phyloP scores from a whole-genome alignment of 2,797 vertebrate species.

The Podarcis lilfordi region DNA sequence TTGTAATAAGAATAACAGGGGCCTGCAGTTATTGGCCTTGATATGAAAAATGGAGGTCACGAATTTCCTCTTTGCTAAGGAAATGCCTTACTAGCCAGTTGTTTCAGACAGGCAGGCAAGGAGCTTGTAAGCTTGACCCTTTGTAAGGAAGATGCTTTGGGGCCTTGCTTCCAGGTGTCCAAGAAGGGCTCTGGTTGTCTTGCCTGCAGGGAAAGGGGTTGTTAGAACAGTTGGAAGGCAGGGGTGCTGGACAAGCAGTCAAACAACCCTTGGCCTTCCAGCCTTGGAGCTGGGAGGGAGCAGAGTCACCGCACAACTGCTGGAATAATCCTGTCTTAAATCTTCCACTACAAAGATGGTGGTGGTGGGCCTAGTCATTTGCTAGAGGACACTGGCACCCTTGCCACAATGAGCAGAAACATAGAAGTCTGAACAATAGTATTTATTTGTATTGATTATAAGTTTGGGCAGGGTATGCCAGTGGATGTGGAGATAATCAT shows the following conservation, averaged over 20 bases:
- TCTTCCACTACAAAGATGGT: too few relatives aligned
- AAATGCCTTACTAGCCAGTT: not conserved
- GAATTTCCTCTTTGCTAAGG: not conserved
- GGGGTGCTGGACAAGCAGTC: not conserved
- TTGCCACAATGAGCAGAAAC: not conserved
- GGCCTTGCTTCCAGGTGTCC: too few relatives aligned
- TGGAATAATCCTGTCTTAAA: too few relatives aligned
- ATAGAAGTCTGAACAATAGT: too few relatives aligned
- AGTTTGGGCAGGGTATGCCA: too few relatives aligned
- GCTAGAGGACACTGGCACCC: not conserved
- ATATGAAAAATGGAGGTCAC: not conserved
- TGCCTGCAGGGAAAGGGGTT: not conserved
- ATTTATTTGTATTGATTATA: too few relatives aligned
- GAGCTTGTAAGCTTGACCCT: not conserved
- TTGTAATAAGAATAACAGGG: not conserved
- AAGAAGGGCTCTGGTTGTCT: not conserved
- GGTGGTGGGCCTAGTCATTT: not conserved
- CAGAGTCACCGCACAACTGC: not conserved
- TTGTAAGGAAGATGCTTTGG: not conserved
- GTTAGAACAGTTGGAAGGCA: too few relatives aligned
- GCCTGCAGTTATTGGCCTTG: not conserved
- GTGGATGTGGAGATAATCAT: too few relatives aligned
- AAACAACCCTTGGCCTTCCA: not conserved
- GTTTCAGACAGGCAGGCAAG: not conserved
- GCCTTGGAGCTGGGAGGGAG: not conserved